Base-by-base conservation (phyloP, 2,888 invertebrate species). In the Pyrochroa serraticornis region DNA sequence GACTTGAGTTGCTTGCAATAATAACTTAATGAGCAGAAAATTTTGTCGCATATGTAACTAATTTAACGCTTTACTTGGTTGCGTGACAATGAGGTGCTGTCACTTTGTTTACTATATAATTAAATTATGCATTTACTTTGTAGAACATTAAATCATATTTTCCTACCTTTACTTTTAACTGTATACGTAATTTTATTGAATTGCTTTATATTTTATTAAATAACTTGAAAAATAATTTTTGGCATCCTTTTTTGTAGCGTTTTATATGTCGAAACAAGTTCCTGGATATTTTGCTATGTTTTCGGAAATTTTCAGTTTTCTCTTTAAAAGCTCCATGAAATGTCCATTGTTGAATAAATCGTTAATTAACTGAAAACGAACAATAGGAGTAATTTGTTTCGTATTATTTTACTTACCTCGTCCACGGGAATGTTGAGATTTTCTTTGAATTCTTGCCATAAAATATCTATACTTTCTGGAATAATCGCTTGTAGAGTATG, bases 371-470 rank as follows among this genome's bases (percentile, higher is more conserved):
- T 62, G 36, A 42, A 58, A 58, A 10, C 49, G 3, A 45, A 54
- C 38, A n/a, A 13, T n/a, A 2, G 14, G 1, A 0, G 44, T 8
- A 37, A 14, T 8, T 45, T 45, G 13, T 9, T 3, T 36, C 3
- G 13, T 14, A 12, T 14, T 6, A 9, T 6, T 1, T 7, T 2
- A 36, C 39, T 50, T 53, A 65, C 65, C 39, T 63, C 13, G 51
- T 63, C 54, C 10, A 63, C 32, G 7, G 36, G 8, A n/a, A 37
- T 48, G 50, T 65, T 60, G 10, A 53, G 37, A 8, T 6, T 35
- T 12, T 62, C 63, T 45, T 63, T 64, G 7, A 50, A 2, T 38
- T 65, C 65, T 5, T 38, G 38, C 67, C 67, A 67, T 7, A 67
- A 30, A n/a, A 60, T 56, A 8, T 47, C 36, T 7, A 67, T 22